Evolutionary conservation across 2,113 vertebrate genomes (phyloP), one percentile per base, ranked within the genome.

Genomic region (Sinocyclocheilus maitianheensis): DNA sequence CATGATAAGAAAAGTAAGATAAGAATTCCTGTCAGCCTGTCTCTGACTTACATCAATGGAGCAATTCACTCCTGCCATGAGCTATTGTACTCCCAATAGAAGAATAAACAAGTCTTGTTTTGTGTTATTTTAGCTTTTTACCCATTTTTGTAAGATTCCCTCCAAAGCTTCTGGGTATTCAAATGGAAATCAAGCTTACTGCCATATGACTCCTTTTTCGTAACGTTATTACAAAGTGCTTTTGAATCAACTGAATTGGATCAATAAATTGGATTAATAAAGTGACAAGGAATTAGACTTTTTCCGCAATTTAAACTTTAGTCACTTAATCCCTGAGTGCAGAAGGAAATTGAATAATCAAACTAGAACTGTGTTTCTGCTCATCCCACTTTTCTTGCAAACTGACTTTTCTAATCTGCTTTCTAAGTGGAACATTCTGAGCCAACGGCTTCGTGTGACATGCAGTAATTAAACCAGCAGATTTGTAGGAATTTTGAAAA

Each of bases 281-380:
- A 89, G 84, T 1, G 16, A 80, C 77, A 78, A 69, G 69, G 81
- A 81, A 83, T 81, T 16, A 78, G 30, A 71, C 63, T 75, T 83
- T 85, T 89, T 65, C 74, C 83, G 79, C 88, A 80, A 80, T 87
- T 89, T 83, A 79, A 87, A 63, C 65, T 72, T 79, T 76, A 86
- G 79, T 85, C 75, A 81, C 84, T 85, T 85, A 89, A 89, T 87
- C 86, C 84, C 58, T 76, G 65, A 89, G 72, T 79, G 86, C 71
- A 77, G 24, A 60, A 72, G 78, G 75, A 87, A 89, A 87, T 76
- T 72, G 55, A 89, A 89, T 89, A 87, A 89, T 87, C 83, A 85
- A 87, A 89, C 83, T 72, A 40, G 67, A 48, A 65, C 76, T 84
- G 76, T 72, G 65, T 83, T 83, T 60, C 58, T 77, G 87, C 48